phyloP scores from a whole-genome alignment of 1,140 invertebrate species.

The Hypsibius dujardini region DNA sequence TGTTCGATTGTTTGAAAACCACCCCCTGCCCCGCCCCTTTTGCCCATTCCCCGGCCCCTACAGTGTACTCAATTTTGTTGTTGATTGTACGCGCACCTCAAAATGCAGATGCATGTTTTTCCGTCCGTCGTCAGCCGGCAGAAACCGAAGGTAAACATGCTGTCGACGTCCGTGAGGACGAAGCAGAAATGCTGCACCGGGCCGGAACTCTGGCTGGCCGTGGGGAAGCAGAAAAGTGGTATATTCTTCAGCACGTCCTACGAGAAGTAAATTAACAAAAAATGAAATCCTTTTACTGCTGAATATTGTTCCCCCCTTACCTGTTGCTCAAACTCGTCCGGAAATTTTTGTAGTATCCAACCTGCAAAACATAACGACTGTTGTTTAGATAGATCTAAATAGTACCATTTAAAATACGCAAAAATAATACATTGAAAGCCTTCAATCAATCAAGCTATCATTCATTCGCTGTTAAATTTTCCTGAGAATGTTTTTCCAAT shows the following conservation, averaged over 20 bases:
- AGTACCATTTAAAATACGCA: too few relatives aligned
- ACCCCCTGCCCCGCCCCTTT: too few relatives aligned
- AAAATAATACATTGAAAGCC: too few relatives aligned
- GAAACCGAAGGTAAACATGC: constrained; percentile 87
- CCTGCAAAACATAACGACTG: constrained; percentile 31
- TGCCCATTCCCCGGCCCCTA: too few relatives aligned
- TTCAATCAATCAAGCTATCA: too few relatives aligned
- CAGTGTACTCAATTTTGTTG: too few relatives aligned
- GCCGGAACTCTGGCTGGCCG: constrained; percentile 54
- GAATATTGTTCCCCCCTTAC: constrained; percentile 19
- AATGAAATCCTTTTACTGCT: background rate
- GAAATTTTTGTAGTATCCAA: constrained; percentile 58
- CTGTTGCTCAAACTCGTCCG: constrained; percentile 49
- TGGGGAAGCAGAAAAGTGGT: constrained; percentile 66
- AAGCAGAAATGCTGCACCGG: constrained; percentile 71
- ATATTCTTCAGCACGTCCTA: constrained; percentile 54
- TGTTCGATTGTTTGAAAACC: too few relatives aligned
- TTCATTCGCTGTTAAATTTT: too few relatives aligned
- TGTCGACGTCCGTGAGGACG: constrained; percentile 74
- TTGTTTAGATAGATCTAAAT: too few relatives aligned
- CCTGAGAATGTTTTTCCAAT: too few relatives aligned
- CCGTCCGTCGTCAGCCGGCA: constrained; percentile 43
- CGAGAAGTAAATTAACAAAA: constrained; percentile 20
- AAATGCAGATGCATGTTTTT: constrained; percentile 32
- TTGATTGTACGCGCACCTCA: constrained; percentile 27